Conservation (phyloP, 2,797 vertebrate genomes). For the Cossypha heuglini region DNA sequence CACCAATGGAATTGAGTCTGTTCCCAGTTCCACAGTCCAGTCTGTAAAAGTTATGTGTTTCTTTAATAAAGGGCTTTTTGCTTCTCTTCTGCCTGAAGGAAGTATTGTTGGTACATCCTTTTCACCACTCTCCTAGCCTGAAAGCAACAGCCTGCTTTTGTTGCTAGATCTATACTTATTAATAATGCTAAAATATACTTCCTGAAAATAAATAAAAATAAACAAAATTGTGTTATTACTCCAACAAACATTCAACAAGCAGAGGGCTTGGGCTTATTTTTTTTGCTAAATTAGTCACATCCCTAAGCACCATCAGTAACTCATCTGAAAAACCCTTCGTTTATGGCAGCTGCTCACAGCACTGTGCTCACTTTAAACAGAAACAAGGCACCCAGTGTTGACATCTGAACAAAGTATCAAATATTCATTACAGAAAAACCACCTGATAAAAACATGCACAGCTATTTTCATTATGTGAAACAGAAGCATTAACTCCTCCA, state of each 20-base stretch:
- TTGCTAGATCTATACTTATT: neutral
- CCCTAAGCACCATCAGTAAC: neutral
- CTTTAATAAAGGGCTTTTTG: no score
- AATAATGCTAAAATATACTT: neutral
- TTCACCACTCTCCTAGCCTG: no score
- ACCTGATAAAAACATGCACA: neutral
- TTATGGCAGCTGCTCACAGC: neutral
- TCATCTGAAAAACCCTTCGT: neutral
- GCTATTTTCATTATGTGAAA: neutral
- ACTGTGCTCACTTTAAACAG: neutral
- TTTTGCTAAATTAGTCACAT: neutral
- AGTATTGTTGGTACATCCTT: no score
- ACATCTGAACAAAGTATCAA: neutral
- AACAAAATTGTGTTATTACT: neutral
- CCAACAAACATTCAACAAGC: neutral
- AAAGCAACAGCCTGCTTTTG: neutral
- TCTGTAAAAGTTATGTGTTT: no score
- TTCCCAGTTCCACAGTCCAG: no score
- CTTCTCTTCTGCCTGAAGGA: no score
- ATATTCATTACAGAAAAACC: neutral
- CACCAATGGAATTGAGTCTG: no score
- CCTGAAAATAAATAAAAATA: neutral
- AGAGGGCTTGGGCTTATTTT: neutral
- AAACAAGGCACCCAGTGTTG: neutral
- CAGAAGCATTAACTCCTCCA: neutral